Conservation (phyloP, 2,888 invertebrate genomes). For the Notodonta dromedarius region DNA sequence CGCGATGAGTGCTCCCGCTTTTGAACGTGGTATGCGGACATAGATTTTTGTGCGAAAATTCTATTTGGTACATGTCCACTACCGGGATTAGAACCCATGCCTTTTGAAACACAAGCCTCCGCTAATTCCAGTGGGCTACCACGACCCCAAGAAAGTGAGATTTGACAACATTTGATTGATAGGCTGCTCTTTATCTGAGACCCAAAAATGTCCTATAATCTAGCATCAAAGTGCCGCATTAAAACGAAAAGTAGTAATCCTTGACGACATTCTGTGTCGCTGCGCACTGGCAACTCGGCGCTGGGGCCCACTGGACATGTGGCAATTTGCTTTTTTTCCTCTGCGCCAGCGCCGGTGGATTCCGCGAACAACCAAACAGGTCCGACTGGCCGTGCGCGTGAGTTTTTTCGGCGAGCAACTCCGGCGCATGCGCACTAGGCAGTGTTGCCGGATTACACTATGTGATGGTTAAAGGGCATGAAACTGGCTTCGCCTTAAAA, state of each 20-base stretch:
- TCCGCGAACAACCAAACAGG: conserved; percentile 79
- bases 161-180: no score
- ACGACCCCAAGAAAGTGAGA: no score
- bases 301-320: conserved; percentile 56
- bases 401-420: conserved; percentile 74
- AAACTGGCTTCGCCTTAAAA: background rate
- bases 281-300: conserved; percentile 23
- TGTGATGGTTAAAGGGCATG: no score
- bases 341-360: conserved; percentile 51
- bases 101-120: no score
- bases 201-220: background rate
- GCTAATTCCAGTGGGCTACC: no score
- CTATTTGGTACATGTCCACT: no score
- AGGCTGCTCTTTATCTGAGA: background rate
- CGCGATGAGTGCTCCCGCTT: no score
- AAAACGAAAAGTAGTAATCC: conserved; percentile 67
- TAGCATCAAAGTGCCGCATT: conserved; percentile 3
- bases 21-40: no score
- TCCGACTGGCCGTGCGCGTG: conserved; percentile 61
- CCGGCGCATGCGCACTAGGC: conserved; percentile 40
- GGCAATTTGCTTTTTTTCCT: conserved; percentile 74
- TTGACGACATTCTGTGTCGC: conserved; percentile 70
- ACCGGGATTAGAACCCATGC: no score
- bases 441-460: conserved; percentile 52
- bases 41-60: no score